Conservation (phyloP, 2,888 invertebrate genomes). For the Stenodera caucasica region DNA sequence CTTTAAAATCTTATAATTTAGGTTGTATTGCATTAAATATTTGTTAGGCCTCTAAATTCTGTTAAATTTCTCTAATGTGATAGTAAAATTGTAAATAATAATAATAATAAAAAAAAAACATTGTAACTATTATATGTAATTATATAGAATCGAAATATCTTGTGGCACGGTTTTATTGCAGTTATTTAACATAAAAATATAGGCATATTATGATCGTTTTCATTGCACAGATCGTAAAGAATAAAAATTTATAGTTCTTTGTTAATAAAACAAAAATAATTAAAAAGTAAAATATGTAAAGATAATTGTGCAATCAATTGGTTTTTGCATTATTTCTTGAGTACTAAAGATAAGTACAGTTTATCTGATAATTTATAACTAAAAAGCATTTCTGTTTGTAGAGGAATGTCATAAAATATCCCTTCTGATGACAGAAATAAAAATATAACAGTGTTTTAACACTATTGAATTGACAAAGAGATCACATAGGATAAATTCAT, state of each 20-base stretch:
- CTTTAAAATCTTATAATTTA: slow-evolving; percentile 19
- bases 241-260: neutral
- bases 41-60: slow-evolving; percentile 26
- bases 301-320: neutral
- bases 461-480: slow-evolving; percentile 26
- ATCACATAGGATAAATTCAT: slow-evolving; percentile 22
- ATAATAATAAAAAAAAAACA: slow-evolving; percentile 18
- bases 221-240: slow-evolving; percentile 2
- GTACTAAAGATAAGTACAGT: slow-evolving; percentile 1
- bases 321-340: neutral
- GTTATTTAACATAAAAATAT: slow-evolving; percentile 19
- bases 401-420: neutral
- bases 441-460: neutral
- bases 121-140: slow-evolving; percentile 16
- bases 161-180: slow-evolving; percentile 32
- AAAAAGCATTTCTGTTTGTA: neutral
- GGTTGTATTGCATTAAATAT: slow-evolving; percentile 27
- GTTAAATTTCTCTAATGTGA: slow-evolving; percentile 10
- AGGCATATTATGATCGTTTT: slow-evolving; percentile 2
- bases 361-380: neutral
- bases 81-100: slow-evolving; percentile 20
- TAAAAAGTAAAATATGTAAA: slow-evolving; percentile 12
- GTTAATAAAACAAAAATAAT: neutral
- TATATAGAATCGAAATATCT: slow-evolving; percentile 19
- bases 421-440: neutral